Evolutionary conservation across 1,140 invertebrate species (phyloP).

Genomic region (Thaumatotibia leucotreta): DNA sequence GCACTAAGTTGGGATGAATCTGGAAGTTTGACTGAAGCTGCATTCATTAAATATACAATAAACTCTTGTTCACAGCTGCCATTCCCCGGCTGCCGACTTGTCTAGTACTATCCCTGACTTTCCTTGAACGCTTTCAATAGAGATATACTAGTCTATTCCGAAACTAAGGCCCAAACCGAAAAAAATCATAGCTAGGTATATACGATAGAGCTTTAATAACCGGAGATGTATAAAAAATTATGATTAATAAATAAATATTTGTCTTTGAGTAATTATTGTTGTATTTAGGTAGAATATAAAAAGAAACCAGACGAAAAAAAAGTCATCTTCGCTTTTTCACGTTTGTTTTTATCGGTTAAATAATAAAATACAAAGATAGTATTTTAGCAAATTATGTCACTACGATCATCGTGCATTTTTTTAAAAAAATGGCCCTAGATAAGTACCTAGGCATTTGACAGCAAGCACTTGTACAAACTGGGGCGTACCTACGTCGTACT

Average conservation of each 20-base stretch:
- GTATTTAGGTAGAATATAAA: too few species aligned
- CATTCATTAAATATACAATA: slow-evolving; percentile 12
- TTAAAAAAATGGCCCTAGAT: too few species aligned
- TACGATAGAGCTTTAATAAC: too few species aligned
- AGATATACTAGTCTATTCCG: background rate
- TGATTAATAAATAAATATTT: too few species aligned
- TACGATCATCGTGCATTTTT: background rate
- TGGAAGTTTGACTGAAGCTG: slow-evolving; percentile 8
- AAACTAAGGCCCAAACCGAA: background rate
- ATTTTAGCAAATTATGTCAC: background rate
- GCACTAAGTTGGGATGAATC: slow-evolving; percentile 1
- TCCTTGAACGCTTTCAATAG: background rate
- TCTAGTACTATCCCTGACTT: background rate
- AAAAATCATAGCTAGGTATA: too few species aligned
- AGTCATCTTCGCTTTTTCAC: too few species aligned
- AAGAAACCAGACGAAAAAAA: too few species aligned
- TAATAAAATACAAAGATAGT: too few species aligned
- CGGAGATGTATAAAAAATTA: too few species aligned
- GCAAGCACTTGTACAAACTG: background rate
- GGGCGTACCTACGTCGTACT: background rate
- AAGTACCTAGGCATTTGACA: background rate
- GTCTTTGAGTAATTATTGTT: too few species aligned
- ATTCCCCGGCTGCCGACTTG: background rate
- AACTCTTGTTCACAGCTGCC: background rate
- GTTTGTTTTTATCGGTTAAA: too few species aligned